These are phyloP conservation scores for Andrena haemorrhoa DNA, from an alignment of 2,888 invertebrate species.

Conservation along the genomic window DNA sequence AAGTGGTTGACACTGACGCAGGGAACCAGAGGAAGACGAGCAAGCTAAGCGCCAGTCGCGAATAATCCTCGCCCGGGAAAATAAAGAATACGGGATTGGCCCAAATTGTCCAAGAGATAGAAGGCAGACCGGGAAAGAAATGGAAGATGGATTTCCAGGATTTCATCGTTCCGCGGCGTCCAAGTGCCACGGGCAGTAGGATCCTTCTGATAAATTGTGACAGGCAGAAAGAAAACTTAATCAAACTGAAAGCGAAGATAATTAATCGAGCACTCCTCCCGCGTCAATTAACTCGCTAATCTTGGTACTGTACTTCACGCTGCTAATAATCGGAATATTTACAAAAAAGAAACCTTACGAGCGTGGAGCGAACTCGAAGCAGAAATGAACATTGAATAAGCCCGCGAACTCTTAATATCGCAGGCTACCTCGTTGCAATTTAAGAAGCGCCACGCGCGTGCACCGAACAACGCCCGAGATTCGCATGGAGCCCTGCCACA, in stretches of 20 bases:
- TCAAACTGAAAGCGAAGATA: constrained; percentile 7
- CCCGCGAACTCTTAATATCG: too few species aligned
- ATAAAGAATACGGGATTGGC: constrained; percentile 23
- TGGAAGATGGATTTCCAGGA: constrained; percentile 72
- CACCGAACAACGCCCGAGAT: not conserved
- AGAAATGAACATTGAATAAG: too few species aligned
- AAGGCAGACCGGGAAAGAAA: constrained; percentile 51
- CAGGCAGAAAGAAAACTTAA: constrained; percentile 18
- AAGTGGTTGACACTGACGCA: not conserved
- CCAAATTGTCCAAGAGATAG: constrained; percentile 39
- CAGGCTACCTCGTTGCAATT: too few species aligned
- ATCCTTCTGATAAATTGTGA: constrained; percentile 23
- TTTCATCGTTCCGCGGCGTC: constrained; percentile 50
- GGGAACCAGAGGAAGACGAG: not conserved
- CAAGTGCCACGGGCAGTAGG: not conserved
- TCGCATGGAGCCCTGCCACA: not conserved
- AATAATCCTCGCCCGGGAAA: constrained; percentile 39
- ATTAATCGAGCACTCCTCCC: constrained; percentile 23
- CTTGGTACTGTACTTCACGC: not conserved
- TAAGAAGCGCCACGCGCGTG: too few species aligned
- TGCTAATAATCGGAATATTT: not conserved
- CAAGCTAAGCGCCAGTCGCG: constrained; percentile 22
- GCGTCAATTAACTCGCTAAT: constrained; percentile 5
- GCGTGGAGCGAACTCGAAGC: too few species aligned
- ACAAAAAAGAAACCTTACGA: too few species aligned